Conservation (phyloP, 2,797 vertebrate species). For the Tapera naevia region DNA sequence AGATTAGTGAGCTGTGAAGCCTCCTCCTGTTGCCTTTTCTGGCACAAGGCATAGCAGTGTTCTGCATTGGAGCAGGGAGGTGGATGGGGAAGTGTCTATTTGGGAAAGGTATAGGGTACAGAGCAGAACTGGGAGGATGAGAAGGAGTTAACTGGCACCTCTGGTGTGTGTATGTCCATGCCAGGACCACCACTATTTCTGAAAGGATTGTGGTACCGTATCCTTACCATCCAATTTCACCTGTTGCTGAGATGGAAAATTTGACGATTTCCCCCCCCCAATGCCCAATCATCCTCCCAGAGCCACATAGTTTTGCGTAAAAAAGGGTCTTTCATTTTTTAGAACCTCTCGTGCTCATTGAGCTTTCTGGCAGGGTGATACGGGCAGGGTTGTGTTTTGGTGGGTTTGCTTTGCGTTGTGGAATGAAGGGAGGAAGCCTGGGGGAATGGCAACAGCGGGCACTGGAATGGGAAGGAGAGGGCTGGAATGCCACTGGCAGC, state of each 20-base stretch:
- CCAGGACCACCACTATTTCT: background rate
- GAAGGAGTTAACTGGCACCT: fast-evolving
- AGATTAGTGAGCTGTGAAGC: background rate
- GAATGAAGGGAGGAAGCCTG: background rate
- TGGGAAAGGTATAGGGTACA: background rate
- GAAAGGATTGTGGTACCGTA: fast-evolving
- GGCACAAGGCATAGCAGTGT: fast-evolving
- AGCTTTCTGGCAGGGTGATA: background rate
- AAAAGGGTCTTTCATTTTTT: background rate
- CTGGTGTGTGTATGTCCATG: background rate
- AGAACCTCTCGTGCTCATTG: background rate
- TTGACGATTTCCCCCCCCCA: background rate
- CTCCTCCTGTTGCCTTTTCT: background rate
- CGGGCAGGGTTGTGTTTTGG: fast-evolving
- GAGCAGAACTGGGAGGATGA: background rate
- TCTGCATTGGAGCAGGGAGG: fast-evolving
- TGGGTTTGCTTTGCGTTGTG: background rate
- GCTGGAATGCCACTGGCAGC: background rate
- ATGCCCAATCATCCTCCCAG: background rate
- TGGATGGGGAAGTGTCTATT: fast-evolving
- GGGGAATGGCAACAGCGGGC: fast-evolving
- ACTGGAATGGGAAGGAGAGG: fast-evolving
- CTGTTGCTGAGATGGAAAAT: background rate
- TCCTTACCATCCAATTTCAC: background rate
- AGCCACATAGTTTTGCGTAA: background rate